A percentile compares a stretch with the other conserved stretches of the same genome.
Evolutionary conservation across 2,888 invertebrate species (phyloP).

Genomic region (Scrobipalpa costella): DNA sequence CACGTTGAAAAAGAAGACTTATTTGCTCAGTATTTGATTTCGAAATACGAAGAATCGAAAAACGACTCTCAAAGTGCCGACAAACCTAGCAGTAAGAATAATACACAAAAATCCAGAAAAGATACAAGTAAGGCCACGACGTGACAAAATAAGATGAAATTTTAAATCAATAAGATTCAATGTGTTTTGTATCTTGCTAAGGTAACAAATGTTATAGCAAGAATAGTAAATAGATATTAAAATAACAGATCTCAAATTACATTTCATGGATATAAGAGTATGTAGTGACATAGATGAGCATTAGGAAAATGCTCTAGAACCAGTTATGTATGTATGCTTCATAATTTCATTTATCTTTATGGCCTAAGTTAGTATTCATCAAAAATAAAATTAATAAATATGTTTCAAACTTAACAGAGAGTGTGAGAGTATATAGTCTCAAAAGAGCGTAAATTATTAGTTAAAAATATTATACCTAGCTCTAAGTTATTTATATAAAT

Average conservation of each 20-base stretch:
- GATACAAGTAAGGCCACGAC: neutral
- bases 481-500: conserved; percentile 2
- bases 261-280: neutral
- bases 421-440: no score
- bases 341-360: no score
- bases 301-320: no score
- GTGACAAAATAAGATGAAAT: conserved; percentile 1
- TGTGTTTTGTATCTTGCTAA: neutral
- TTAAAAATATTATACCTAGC: neutral
- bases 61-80: conserved; percentile 30
- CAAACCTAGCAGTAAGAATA: neutral
- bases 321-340: no score
- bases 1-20: conserved; percentile 53
- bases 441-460: no score
- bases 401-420: no score
- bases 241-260: conserved; percentile 9
- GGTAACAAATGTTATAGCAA: no score
- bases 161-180: conserved; percentile 7
- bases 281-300: neutral
- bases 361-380: no score
- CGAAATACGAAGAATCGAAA: conserved; percentile 49
- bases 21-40: conserved; percentile 61
- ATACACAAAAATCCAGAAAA: conserved; percentile 7
- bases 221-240: neutral
- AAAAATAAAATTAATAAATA: no score